These are phyloP conservation scores for Prochilodus magdalenae DNA, from an alignment of 2,113 vertebrate species.

Conservation along the genomic window DNA sequence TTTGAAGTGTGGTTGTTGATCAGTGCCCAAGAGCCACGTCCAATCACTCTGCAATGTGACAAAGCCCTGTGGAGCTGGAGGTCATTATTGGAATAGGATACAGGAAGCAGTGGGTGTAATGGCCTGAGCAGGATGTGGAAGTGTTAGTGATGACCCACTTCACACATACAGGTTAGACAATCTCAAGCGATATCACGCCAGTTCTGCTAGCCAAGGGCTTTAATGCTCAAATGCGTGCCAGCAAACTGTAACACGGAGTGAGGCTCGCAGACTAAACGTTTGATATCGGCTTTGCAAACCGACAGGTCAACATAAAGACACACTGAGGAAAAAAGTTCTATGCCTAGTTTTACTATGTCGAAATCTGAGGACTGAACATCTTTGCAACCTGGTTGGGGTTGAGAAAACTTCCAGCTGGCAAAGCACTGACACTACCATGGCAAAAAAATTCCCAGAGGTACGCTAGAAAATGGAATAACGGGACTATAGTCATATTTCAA, in stretches of 20 bases:
- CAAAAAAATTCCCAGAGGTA: no score
- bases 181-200: constrained; percentile 16
- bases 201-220: background rate
- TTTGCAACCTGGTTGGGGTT: no score
- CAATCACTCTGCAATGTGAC: constrained; percentile 11
- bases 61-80: constrained; percentile 22
- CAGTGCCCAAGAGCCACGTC: background rate
- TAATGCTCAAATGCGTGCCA: constrained; percentile 22
- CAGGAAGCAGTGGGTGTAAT: constrained; percentile 37
- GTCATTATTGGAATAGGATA: constrained; percentile 39
- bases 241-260: background rate
- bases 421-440: no score
- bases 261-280: background rate
- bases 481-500: no score
- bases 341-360: no score
- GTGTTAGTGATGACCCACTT: constrained; percentile 33
- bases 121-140: constrained; percentile 22
- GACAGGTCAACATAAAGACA: background rate
- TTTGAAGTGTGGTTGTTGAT: background rate
- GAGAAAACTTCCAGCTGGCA: no score
- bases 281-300: background rate
- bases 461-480: no score
- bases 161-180: constrained; percentile 21
- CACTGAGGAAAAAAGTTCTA: background rate
- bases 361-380: no score